Evolutionary conservation across 1,140 invertebrate species (phyloP).

Genomic region (Bombus waltoni): DNA sequence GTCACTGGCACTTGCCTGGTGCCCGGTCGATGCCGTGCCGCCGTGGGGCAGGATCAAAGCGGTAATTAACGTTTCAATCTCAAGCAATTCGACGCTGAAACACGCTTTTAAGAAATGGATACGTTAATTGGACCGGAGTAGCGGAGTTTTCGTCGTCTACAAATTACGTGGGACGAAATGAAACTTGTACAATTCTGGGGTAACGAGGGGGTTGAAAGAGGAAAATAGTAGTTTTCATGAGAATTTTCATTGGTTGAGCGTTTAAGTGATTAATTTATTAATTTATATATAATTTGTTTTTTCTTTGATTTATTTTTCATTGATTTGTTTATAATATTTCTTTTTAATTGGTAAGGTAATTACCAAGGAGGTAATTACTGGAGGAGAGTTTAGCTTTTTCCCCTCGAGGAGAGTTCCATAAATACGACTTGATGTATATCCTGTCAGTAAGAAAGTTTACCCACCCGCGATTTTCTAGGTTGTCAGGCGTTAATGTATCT

Average conservation of each 20-base stretch:
- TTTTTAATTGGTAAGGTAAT: neutral
- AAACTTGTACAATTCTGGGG: neutral
- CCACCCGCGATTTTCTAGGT: conserved; percentile 53
- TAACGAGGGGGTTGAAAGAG: neutral
- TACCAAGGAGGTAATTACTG: neutral
- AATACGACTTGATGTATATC: conserved; percentile 46
- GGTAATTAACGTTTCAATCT: conserved; percentile 54
- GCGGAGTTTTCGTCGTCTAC: conserved; percentile 23
- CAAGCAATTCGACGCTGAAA: conserved; percentile 42
- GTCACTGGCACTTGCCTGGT: conserved; percentile 43
- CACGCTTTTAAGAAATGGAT: conserved; percentile 49
- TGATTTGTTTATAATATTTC: neutral
- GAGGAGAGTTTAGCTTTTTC: conserved; percentile 12
- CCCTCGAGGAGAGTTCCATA: conserved; percentile 43
- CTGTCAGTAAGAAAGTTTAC: conserved; percentile 53
- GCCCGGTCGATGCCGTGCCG: conserved; percentile 42
- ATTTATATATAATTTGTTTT: neutral
- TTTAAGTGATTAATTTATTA: neutral
- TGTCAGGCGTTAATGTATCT: conserved; percentile 44
- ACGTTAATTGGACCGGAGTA: conserved; percentile 38
- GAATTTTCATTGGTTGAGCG: neutral
- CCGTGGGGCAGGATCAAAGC: conserved; percentile 46
- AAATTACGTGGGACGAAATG: conserved; percentile 24
- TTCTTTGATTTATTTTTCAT: neutral
- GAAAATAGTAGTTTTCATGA: neutral